Percentiles rank a stretch among this genome's conserved stretches.
phyloP scores from a whole-genome alignment of 2,888 invertebrate genomes.

The Pomacea canaliculata region DNA sequence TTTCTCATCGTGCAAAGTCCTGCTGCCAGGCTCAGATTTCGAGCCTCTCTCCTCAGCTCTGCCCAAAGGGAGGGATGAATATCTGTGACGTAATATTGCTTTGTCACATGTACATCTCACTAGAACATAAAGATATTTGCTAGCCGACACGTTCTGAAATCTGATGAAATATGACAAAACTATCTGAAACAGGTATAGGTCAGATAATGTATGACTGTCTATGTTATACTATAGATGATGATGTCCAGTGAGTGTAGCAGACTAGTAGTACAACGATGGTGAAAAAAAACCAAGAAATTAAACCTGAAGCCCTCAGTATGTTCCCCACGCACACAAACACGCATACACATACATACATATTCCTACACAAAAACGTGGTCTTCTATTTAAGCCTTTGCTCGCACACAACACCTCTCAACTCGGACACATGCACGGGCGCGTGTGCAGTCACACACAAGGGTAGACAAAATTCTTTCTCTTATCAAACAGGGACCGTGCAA shows the following conservation, averaged over 20 bases:
- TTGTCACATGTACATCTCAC: too few species aligned
- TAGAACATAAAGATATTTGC: too few species aligned
- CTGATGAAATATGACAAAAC: too few species aligned
- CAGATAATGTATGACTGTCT: too few species aligned
- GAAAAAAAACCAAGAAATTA: background rate
- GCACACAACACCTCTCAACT: background rate
- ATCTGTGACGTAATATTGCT: too few species aligned
- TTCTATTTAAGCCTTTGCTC: background rate
- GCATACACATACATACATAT: conserved; percentile 10
- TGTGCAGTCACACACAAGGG: background rate
- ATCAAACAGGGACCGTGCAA: too few species aligned
- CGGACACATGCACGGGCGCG: background rate
- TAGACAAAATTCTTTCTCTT: background rate
- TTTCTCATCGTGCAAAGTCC: conserved; percentile 5
- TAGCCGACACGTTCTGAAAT: too few species aligned
- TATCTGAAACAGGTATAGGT: too few species aligned
- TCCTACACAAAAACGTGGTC: background rate
- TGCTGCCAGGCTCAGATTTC: background rate
- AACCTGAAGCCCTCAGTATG: background rate
- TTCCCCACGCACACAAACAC: background rate
- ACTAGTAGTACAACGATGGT: background rate
- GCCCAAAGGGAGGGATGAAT: background rate
- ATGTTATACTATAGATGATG: too few species aligned
- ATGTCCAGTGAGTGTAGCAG: background rate
- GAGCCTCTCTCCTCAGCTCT: background rate